These are phyloP conservation scores for Diplolepis rosae DNA, from an alignment of 2,888 invertebrate genomes.

Conservation along the genomic window DNA sequence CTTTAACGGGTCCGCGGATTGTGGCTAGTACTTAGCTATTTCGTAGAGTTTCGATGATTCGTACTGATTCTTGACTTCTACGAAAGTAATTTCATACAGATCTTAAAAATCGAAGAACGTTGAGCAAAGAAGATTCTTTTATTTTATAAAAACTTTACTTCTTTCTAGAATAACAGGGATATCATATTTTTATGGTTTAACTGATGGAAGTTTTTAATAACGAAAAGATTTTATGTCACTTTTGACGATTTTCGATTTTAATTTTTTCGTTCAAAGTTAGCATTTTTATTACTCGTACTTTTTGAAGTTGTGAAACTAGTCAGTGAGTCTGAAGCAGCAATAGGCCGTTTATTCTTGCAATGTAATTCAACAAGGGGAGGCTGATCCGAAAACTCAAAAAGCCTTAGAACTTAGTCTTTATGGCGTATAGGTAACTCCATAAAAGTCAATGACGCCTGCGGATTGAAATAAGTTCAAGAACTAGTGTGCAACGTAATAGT, in stretches of 20 bases:
- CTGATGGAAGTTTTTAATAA: not conserved
- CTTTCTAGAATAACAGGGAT: conserved; percentile 10
- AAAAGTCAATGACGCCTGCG: conserved; percentile 55
- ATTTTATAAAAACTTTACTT: not conserved
- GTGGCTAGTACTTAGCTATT: not conserved
- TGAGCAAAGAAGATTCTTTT: not conserved
- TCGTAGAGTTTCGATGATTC: conserved; percentile 10
- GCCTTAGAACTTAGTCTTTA: conserved; percentile 42
- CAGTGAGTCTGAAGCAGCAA: conserved; percentile 12
- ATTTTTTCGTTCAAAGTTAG: not conserved
- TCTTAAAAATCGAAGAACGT: not conserved
- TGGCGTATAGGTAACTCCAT: conserved; percentile 51
- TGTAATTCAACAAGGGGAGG: conserved; percentile 46
- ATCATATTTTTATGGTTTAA: conserved; percentile 1
- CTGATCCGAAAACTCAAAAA: conserved; percentile 47
- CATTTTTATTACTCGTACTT: too few species aligned
- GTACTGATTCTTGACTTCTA: conserved; percentile 10
- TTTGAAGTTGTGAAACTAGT: not conserved
- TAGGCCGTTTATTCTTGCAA: conserved; percentile 42
- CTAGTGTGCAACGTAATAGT: conserved; percentile 39
- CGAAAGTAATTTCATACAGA: conserved; percentile 13
- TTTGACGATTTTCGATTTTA: not conserved
- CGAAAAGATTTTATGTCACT: not conserved
- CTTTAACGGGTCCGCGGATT: conserved; percentile 25
- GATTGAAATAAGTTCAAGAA: conserved; percentile 55